phyloP scores from a whole-genome alignment of 2,797 vertebrate species.

The Characodon lateralis region DNA sequence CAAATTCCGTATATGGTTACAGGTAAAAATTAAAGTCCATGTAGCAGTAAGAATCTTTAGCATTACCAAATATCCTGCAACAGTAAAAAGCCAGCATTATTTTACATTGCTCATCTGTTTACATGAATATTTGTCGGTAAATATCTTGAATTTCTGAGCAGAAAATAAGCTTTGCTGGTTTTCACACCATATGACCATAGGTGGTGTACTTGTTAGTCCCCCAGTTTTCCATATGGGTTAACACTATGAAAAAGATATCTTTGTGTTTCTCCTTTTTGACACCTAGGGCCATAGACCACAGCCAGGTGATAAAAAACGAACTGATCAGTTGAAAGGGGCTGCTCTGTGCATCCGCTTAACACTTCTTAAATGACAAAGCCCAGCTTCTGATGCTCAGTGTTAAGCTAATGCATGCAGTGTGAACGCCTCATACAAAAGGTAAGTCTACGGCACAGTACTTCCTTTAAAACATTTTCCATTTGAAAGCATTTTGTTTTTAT shows the following conservation, averaged over 20 bases:
- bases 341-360: background rate
- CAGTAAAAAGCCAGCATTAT: background rate
- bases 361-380: background rate
- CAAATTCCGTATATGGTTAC: background rate
- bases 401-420: background rate
- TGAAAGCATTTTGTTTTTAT: background rate
- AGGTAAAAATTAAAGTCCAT: no score
- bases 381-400: background rate
- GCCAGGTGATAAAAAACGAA: background rate
- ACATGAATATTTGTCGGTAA: background rate
- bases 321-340: background rate
- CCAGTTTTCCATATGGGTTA: background rate
- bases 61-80: background rate
- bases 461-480: background rate
- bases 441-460: background rate
- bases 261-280: background rate
- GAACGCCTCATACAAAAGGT: conserved; percentile 21
- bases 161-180: background rate
- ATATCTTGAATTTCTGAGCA: background rate
- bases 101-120: background rate
- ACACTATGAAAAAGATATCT: background rate
- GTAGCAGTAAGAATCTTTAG: no score
- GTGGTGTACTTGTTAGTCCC: background rate
- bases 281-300: background rate
- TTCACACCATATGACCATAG: background rate